Percentiles rank a stretch among this genome's conserved stretches.
phyloP scores from a whole-genome alignment of 2,113 vertebrate species.

The Phylloscopus trochilus region DNA sequence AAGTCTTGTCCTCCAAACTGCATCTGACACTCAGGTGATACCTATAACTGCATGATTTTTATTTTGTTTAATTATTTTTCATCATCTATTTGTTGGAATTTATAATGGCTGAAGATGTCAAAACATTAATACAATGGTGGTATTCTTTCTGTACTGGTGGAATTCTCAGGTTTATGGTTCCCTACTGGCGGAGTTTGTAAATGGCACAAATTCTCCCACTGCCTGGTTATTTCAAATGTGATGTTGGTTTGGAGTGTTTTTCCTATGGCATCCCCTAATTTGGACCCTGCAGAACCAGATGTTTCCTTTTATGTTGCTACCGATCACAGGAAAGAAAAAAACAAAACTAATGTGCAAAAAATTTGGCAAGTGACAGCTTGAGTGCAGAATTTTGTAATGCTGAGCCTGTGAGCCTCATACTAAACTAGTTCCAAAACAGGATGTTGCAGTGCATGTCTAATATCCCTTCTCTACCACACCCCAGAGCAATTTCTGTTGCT shows the following conservation, averaged over 20 bases:
- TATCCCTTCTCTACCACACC: conserved; percentile 62
- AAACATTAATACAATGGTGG: background rate
- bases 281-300: conserved; percentile 22
- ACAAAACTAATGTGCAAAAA: conserved; percentile 40
- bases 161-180: background rate
- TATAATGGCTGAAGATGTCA: background rate
- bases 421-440: conserved; percentile 60
- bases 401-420: conserved; percentile 2
- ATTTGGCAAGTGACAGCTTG: conserved; percentile 54
- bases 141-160: background rate
- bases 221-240: background rate
- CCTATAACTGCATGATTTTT: background rate
- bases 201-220: background rate
- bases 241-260: background rate
- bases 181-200: background rate
- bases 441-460: conserved; percentile 59
- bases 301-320: conserved; percentile 50
- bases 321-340: conserved; percentile 8
- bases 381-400: conserved; percentile 51
- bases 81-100: background rate
- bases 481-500: conserved; percentile 40
- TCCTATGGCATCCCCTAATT: background rate
- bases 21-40: background rate
- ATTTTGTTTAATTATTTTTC: background rate
- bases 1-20: background rate